These are phyloP conservation scores for Drosophila kanapiae DNA, from an alignment of 1,140 invertebrate genomes.

Conservation along the genomic window DNA sequence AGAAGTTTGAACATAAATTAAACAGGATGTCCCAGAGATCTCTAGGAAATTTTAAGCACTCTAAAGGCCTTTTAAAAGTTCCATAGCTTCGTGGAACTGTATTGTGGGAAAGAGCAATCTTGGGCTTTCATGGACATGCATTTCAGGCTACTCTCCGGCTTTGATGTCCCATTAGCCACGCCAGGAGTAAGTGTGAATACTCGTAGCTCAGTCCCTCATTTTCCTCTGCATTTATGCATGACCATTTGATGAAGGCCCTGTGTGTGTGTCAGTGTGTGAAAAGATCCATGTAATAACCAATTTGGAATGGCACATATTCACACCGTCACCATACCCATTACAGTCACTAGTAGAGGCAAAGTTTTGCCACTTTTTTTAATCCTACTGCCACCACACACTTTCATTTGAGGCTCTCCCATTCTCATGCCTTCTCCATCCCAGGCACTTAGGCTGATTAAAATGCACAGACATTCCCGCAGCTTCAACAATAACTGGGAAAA, in stretches of 20 bases:
- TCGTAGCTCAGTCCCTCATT: neutral
- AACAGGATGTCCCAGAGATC: neutral
- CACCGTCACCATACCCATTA: constrained; percentile 10
- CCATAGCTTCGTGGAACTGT: neutral
- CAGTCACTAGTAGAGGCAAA: constrained; percentile 35
- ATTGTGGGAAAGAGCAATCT: neutral
- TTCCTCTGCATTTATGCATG: constrained; percentile 54
- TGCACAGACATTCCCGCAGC: constrained; percentile 63
- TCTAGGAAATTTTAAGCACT: too few relatives aligned
- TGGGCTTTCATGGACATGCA: neutral
- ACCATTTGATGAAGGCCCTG: constrained; percentile 26
- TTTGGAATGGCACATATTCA: constrained; percentile 66
- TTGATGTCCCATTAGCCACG: constrained; percentile 23
- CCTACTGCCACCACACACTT: constrained; percentile 29
- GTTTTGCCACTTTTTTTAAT: constrained; percentile 71
- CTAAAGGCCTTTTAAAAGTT: neutral
- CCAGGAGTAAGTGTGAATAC: constrained; percentile 24
- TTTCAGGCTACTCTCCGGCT: constrained; percentile 5
- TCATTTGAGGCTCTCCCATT: constrained; percentile 16
- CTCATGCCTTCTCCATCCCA: constrained; percentile 11
- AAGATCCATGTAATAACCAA: constrained; percentile 70
- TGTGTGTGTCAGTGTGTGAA: constrained; percentile 15
- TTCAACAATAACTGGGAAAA: constrained; percentile 50
- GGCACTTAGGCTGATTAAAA: constrained; percentile 82
- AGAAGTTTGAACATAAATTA: constrained; percentile 6